phyloP scores from a whole-genome alignment of 1,140 invertebrate species.

The Rhynchophorus ferrugineus region DNA sequence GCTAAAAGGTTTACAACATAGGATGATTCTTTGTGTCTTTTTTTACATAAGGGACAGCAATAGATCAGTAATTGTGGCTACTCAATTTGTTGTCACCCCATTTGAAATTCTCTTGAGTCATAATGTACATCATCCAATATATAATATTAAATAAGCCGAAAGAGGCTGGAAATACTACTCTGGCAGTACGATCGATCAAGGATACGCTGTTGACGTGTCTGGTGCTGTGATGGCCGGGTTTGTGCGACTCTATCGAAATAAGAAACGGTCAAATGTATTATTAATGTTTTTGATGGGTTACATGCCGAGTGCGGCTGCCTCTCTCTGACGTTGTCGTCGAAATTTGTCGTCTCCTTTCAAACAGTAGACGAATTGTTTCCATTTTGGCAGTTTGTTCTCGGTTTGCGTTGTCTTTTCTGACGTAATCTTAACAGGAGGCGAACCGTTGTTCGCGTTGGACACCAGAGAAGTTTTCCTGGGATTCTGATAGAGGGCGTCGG shows the following conservation, averaged over 20 bases:
- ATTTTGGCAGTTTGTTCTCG: slow-evolving; percentile 61
- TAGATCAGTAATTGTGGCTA: slow-evolving; percentile 28
- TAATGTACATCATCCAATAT: slow-evolving; percentile 80
- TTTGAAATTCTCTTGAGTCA: slow-evolving; percentile 62
- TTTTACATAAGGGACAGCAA: no score
- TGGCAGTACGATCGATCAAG: slow-evolving; percentile 74
- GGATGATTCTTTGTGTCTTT: no score
- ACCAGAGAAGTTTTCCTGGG: slow-evolving; percentile 31
- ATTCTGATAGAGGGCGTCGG: slow-evolving; percentile 28
- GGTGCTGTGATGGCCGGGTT: slow-evolving; percentile 43
- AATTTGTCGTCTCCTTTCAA: slow-evolving; percentile 71
- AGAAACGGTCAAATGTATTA: neutral
- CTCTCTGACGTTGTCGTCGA: slow-evolving; percentile 62
- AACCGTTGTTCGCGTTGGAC: slow-evolving; percentile 19
- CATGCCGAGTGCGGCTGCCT: slow-evolving; percentile 48
- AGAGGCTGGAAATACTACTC: slow-evolving; percentile 79
- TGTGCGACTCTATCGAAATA: slow-evolving; percentile 4
- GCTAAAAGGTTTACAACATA: no score
- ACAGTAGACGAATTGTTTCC: slow-evolving; percentile 71
- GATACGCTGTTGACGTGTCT: slow-evolving; percentile 81
- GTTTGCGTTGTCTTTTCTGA: slow-evolving; percentile 78
- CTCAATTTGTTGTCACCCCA: slow-evolving; percentile 54
- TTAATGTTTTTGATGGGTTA: neutral
- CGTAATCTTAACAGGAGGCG: slow-evolving; percentile 48
- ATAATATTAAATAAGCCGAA: slow-evolving; percentile 77